Evolutionary conservation across 2,888 invertebrate genomes (phyloP), one percentile per base, ranked within the genome.

Genomic region (Polyommatus icarus): DNA sequence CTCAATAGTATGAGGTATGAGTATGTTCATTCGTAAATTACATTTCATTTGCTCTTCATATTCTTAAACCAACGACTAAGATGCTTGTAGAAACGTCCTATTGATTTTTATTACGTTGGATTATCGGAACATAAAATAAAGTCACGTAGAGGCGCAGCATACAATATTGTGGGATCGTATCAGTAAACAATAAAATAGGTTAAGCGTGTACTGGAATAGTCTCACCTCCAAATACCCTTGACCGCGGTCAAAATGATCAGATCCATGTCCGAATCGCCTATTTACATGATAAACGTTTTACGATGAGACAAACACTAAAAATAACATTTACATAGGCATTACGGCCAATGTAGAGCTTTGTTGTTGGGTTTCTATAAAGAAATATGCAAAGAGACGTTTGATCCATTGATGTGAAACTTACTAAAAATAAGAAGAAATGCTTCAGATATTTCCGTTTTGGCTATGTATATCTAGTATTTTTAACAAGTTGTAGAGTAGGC

Each of bases 231-330:
- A 67, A 67, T 32, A 67, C 67, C 67, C 67, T 67, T 67, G 67
- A 67, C 67, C 67, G 29, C 67, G 67, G 67, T 67, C 67, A 67
- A 67, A 67, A 29, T 67, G 29, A 67, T 67, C 67, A 32, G 29
- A 3, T 29, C 67, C 67, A 67, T 67, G 29, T 18, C 67, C 67
- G 67, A 67, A 67, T 29, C 67, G 67, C 67, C 67, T 67, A 29
- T 67, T 67, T 67, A 67, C 67, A 67, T 67, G 67, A 67, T 32
- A 67, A 67, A 67, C 67, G 67, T 67, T 67, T 67, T 32, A 67
- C 1, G 67, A 24, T 67, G 67, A 29, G 67, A 1, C 5, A 15
- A 67, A 61, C 24, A 61, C 61, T 32, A 67, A 67, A 29, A 67
- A 29, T 67, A 67, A 67, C 15, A 67, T 24, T 24, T 24, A 12